A percentile compares a stretch with the other conserved stretches of the same genome.
These are phyloP conservation scores for Drosophila melanosoma DNA, from an alignment of 2,888 invertebrate genomes.

Conservation along the genomic window DNA sequence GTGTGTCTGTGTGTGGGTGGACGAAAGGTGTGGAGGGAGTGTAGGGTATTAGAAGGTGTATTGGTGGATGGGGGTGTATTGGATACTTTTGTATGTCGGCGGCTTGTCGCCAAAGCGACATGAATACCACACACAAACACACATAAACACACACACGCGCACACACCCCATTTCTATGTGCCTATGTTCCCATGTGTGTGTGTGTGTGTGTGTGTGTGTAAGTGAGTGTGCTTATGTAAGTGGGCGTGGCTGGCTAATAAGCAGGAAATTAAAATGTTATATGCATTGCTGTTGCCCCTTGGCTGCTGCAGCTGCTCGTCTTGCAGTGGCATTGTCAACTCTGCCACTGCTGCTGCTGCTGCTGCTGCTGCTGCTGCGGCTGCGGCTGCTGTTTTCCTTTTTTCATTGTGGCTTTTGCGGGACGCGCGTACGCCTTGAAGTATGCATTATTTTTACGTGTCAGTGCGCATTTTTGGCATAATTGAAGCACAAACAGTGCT, in stretches of 20 bases:
- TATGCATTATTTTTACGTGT: slow-evolving; percentile 80
- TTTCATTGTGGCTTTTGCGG: slow-evolving; percentile 43
- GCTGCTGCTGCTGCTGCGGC: slow-evolving; percentile 18
- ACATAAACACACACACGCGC: slow-evolving; percentile 1
- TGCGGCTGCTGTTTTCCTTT: slow-evolving; percentile 29
- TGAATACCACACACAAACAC: slow-evolving; percentile 26
- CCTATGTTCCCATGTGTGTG: slow-evolving; percentile 26
- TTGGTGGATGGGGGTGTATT: background rate
- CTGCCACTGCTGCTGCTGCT: slow-evolving; percentile 19
- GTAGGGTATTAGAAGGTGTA: background rate
- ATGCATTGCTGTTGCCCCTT: slow-evolving; percentile 69
- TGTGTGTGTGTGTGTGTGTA: slow-evolving; percentile 24
- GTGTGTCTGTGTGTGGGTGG: background rate
- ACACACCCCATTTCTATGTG: slow-evolving; percentile 57
- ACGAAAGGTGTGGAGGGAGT: background rate
- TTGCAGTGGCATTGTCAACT: slow-evolving; percentile 55
- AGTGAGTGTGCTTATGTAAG: slow-evolving; percentile 17
- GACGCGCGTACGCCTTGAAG: slow-evolving; percentile 69
- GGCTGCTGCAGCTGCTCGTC: slow-evolving; percentile 29
- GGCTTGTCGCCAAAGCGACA: slow-evolving; percentile 44
- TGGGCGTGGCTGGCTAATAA: slow-evolving; percentile 70
- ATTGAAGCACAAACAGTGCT: slow-evolving; percentile 76
- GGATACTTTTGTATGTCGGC: slow-evolving; percentile 2
- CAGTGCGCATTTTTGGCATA: slow-evolving; percentile 79
- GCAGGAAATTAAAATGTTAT: slow-evolving; percentile 82